Base-by-base conservation (phyloP, 1,140 invertebrate genomes). In the Calephelis nemesis region DNA sequence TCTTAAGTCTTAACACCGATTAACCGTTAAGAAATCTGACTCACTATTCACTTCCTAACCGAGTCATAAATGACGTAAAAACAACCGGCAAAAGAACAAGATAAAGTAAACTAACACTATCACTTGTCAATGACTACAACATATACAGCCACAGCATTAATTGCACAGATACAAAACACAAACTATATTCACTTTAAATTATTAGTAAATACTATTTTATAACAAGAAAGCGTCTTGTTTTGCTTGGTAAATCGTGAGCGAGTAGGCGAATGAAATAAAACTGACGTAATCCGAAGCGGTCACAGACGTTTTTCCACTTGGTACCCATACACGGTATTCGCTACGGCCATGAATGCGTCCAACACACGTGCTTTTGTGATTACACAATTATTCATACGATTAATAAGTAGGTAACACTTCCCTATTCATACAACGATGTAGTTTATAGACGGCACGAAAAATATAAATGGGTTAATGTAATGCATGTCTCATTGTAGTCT, bases 1-100 rank as follows among this genome's bases (percentile, higher is more conserved):
- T 39, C 4, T 60, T n/a, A 60, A 40, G 58, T 15, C 9, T 40
- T 45, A 48, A n/a, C 40, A 67, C 13, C 65, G 63, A 48, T 19
- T 48, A 66, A 77, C 68, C 63, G 69, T 70, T 66, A 79, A 74
- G 75, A 77, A 82, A 71, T 73, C 73, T 90, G 87, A 90, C 79
- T 90, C 88, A 90, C 79, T 69, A 54, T 60, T 58, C 65, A 67
- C 30, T 60, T 40, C 54, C 69, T 63, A 65, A 79, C 73, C 75
- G 81, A 88, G 81, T 88, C 85, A 85, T 85, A 81, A 76, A 83
- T 90, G 85, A 90, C 88, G 87, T 84, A 86, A 88, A 82, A 63
- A 58, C 63, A 71, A 72, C 74, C 65, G 50, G 49, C 48, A 65
- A 65, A 65, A 50, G 49, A 40, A 40, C 39, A 60, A 60, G 58